Conservation (phyloP, 2,113 vertebrate genomes). For the Oxyura jamaicensis region DNA sequence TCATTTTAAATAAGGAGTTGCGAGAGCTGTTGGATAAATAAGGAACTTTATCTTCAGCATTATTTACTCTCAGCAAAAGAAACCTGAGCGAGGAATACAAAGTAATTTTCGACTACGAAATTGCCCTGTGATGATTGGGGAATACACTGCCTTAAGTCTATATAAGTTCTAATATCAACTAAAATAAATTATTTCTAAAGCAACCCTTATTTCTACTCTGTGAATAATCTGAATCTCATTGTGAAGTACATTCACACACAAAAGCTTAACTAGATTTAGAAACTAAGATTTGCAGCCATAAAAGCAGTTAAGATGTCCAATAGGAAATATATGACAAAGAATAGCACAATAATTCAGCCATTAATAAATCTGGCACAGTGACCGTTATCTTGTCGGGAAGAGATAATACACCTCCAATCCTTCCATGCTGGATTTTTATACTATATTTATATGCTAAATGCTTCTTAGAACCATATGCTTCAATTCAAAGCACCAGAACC, state of each 20-base stretch:
- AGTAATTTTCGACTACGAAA: background rate
- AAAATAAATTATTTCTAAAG: slow-evolving; percentile 7
- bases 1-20: slow-evolving; percentile 10
- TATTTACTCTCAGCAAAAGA: background rate
- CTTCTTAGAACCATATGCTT: slow-evolving; percentile 10
- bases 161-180: background rate
- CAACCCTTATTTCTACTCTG: slow-evolving; percentile 6
- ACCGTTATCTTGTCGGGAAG: slow-evolving; percentile 15
- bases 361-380: slow-evolving; percentile 42
- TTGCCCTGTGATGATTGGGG: background rate
- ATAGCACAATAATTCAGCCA: slow-evolving; percentile 23
- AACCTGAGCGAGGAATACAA: background rate
- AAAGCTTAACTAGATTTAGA: slow-evolving; percentile 43
- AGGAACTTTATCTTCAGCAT: background rate
- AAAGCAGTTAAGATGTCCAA: slow-evolving; percentile 31
- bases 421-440: background rate
- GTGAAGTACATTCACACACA: background rate
- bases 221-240: slow-evolving; percentile 20
- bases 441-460: slow-evolving; percentile 25
- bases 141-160: slow-evolving; percentile 8
- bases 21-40: background rate
- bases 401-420: background rate
- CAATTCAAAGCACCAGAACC: background rate
- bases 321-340: slow-evolving; percentile 33
- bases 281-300: slow-evolving; percentile 11